phyloP scores from a whole-genome alignment of 2,113 vertebrate species.

The pig (Sus scrofa) region T2T-Sscrofa CM000817.6:171403001-171403500 shows the following conservation, averaged over 20 bases:
- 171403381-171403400: neutral
- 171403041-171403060: neutral
- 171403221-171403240: neutral
- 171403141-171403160: neutral
- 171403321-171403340: conserved; percentile 36
- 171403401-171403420: conserved; percentile 47
- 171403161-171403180: conserved; percentile 7
- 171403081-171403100: neutral
- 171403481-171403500: neutral
- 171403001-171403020: neutral
- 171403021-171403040: fast-evolving
- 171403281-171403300: conserved; percentile 60
- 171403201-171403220: neutral
- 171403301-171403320: neutral
- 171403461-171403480: conserved; percentile 11
- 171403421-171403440: conserved; percentile 22
- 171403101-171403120: neutral
- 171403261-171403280: conserved; percentile 48
- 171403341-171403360: neutral
- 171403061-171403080: neutral
- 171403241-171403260: neutral
- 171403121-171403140: neutral
- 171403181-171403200: neutral
- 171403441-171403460: neutral
- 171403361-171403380: neutral